phyloP scores from a whole-genome alignment of 2,888 invertebrate genomes.

The Cephus nigrinus region DNA sequence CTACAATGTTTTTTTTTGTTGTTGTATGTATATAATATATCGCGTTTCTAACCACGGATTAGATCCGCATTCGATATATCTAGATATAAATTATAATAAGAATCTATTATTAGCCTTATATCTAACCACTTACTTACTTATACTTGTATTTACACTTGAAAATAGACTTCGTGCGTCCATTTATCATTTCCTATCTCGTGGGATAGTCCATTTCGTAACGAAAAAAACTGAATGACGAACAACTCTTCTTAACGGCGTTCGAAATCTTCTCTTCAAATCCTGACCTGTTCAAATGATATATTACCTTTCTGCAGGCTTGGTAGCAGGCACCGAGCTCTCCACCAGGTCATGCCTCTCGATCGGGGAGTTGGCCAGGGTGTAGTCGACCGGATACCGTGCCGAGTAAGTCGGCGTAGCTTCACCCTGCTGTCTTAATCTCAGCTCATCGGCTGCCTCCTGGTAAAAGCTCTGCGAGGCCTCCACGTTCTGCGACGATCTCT shows the following conservation, averaged over 20 bases:
- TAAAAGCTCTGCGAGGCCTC: slow-evolving; percentile 62
- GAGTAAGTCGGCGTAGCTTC: slow-evolving; percentile 60
- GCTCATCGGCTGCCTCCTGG: slow-evolving; percentile 48
- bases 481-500: slow-evolving; percentile 52
- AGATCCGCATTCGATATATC: slow-evolving; percentile 25
- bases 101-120: slow-evolving; percentile 52
- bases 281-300: slow-evolving; percentile 23
- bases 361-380: slow-evolving; percentile 55
- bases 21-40: slow-evolving; percentile 2
- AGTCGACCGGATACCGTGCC: slow-evolving; percentile 58
- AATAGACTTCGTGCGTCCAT: slow-evolving; percentile 32
- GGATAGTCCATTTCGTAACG: slow-evolving; percentile 29
- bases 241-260: background rate
- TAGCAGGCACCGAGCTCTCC: slow-evolving; percentile 59
- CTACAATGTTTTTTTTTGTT: slow-evolving; percentile 41
- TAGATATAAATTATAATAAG: slow-evolving; percentile 57
- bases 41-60: slow-evolving; percentile 17
- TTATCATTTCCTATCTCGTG: slow-evolving; percentile 13
- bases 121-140: slow-evolving; percentile 43
- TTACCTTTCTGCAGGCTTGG: slow-evolving; percentile 61
- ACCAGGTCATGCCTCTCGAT: slow-evolving; percentile 63
- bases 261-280: background rate
- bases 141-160: slow-evolving; percentile 56
- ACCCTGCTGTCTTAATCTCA: slow-evolving; percentile 50
- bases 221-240: background rate